Evolutionary conservation across 2,797 vertebrate genomes (phyloP).

Genomic region (Lepus oiostolus): DNA sequence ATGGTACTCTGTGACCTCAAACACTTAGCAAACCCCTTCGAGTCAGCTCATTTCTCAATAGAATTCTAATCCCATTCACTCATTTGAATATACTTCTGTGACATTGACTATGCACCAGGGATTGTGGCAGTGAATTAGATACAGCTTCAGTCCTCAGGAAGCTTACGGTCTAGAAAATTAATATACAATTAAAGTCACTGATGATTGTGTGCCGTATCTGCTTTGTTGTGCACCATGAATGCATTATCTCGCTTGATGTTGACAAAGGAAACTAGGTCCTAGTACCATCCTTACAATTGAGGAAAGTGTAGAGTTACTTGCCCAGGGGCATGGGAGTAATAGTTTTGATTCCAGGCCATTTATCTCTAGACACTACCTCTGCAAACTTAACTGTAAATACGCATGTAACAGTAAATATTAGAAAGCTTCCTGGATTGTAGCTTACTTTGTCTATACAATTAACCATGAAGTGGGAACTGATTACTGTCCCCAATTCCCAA

Average conservation of each 20-base stretch:
- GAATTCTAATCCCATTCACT: neutral
- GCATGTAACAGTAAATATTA: neutral
- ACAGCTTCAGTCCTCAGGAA: constrained; percentile 28
- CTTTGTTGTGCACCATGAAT: neutral
- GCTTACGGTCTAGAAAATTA: neutral
- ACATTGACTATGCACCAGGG: neutral
- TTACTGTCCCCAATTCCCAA: neutral
- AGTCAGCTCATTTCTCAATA: constrained; percentile 41
- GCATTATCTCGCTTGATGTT: constrained; percentile 20
- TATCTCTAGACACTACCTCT: neutral
- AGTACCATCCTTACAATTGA: constrained; percentile 33
- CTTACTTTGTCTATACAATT: neutral
- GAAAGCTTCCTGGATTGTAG: neutral
- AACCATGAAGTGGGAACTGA: neutral
- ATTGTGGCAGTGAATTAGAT: neutral
- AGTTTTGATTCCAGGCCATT: neutral
- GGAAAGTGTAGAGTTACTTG: constrained; percentile 12
- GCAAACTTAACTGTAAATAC: neutral
- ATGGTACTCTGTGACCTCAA: neutral
- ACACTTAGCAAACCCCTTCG: constrained; percentile 14
- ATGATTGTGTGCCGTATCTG: neutral
- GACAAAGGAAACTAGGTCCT: neutral
- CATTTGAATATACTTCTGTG: neutral
- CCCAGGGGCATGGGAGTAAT: neutral
- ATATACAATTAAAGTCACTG: neutral